Percentiles rank a stretch among this genome's conserved stretches.
Evolutionary conservation across 2,113 vertebrate species (phyloP).

Genomic region (Ochotona curzoniae): DNA sequence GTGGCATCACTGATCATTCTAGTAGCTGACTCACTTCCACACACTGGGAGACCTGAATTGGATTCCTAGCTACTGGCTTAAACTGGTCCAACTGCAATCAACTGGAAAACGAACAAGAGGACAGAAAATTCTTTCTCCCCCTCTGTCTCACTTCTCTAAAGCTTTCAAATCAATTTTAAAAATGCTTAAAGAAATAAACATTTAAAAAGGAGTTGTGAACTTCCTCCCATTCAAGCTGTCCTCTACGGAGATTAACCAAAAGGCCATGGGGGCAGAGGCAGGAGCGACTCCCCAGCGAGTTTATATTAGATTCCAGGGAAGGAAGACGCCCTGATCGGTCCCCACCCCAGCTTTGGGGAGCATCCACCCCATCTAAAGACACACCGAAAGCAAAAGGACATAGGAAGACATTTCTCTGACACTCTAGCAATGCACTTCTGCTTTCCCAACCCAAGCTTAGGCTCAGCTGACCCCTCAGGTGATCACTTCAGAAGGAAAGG

Average conservation of each 20-base stretch:
- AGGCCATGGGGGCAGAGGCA: neutral
- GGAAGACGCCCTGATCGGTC: neutral
- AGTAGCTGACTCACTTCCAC: too few relatives aligned
- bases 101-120: too few relatives aligned
- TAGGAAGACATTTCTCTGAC: neutral
- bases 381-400: neutral
- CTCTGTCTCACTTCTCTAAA: too few relatives aligned
- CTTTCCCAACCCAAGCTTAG: neutral
- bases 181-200: neutral
- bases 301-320: neutral
- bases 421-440: neutral
- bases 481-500: neutral
- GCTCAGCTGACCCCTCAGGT: neutral
- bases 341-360: neutral
- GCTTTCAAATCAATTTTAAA: too few relatives aligned
- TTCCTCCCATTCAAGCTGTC: neutral
- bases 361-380: neutral
- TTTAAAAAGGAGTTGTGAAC: too few relatives aligned
- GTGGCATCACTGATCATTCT: too few relatives aligned
- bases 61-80: too few relatives aligned
- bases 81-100: too few relatives aligned
- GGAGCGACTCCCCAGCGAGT: neutral
- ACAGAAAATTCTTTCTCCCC: too few relatives aligned
- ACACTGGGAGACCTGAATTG: too few relatives aligned
- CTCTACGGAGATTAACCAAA: neutral